Base-by-base conservation (phyloP, 2,888 invertebrate genomes). In the Melangyna quadrimaculata region DNA sequence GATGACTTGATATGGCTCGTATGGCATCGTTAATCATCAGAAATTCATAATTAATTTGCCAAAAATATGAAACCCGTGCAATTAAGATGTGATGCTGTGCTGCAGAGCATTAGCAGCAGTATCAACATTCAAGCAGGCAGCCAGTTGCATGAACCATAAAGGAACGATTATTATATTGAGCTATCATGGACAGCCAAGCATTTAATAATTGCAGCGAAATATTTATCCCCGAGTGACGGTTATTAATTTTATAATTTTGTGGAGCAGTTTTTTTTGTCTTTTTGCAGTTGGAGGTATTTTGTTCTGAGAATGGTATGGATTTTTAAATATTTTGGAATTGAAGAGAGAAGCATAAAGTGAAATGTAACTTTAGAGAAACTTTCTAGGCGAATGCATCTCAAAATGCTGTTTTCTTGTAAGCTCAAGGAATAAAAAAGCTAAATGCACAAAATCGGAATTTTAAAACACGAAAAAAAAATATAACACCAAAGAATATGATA, bases 11-110 rank as follows among this genome's bases (percentile, higher is more conserved):
- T 78, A 69, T 57, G 78, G 55, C 67, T n/a, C 43, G n/a, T 63
- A 2, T 32, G 55, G 57, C 40, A 55, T 70, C 86, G 70, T 80
- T 51, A 86, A 78, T 86, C 77, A 86, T 86, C 86, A 65, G 81
- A 86, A 86, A 86, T 81, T 86, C 86, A 86, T 86, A 86, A 86
- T 81, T 86, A 81, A 86, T 86, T 81, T 86, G 73, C 24, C 40
- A 70, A 81, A 86, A 86, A 86, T 86, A 86, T 86, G 86, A 86
- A 86, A 86, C 69, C 72, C 17, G 63, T 78, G 73, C 86, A 86
- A 86, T 86, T 81, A 86, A 86, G 86, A 81, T 81, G 86, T 86
- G 37, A 55, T 43, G 43, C 0, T 32, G 57, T 29, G 17, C 24
- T 43, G 57, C 75, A 48, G 53, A 51, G 48, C 35, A 24, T 51